phyloP scores from a whole-genome alignment of 2,113 vertebrate genomes.

The Heterotilapia buettikoferi region DNA sequence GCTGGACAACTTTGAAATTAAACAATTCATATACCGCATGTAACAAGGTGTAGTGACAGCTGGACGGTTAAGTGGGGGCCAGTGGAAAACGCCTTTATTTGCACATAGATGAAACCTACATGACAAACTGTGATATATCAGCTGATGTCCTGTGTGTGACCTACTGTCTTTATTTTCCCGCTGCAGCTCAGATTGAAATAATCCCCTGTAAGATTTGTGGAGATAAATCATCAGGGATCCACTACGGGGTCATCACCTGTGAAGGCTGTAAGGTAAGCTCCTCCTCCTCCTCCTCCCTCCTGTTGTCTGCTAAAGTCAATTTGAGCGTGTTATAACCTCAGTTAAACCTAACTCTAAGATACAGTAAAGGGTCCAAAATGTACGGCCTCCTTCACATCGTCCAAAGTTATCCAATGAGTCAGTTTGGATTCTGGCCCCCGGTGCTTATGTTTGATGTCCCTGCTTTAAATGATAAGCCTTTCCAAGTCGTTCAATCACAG shows the following conservation, averaged over 20 bases:
- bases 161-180: slow-evolving; percentile 28
- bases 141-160: not conserved
- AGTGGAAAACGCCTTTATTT: not conserved
- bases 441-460: not conserved
- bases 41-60: not conserved
- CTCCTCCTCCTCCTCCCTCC: not conserved
- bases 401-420: not conserved
- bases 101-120: not conserved
- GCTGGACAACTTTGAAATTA: not conserved
- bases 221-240: slow-evolving; percentile 96
- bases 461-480: not conserved
- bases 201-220: slow-evolving; percentile 98
- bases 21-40: accelerated
- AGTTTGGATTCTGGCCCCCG: not conserved
- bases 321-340: not conserved
- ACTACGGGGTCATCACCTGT: slow-evolving; percentile 95
- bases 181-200: slow-evolving; percentile 97
- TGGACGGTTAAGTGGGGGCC: not conserved
- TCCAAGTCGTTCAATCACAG: not conserved
- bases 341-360: not conserved
- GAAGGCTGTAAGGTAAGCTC: slow-evolving; percentile 92
- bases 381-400: not conserved
- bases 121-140: not conserved
- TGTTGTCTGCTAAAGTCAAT: not conserved
- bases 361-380: not conserved